Conservation (phyloP, 1,140 invertebrate species). For the Anastatus disparis region DNA sequence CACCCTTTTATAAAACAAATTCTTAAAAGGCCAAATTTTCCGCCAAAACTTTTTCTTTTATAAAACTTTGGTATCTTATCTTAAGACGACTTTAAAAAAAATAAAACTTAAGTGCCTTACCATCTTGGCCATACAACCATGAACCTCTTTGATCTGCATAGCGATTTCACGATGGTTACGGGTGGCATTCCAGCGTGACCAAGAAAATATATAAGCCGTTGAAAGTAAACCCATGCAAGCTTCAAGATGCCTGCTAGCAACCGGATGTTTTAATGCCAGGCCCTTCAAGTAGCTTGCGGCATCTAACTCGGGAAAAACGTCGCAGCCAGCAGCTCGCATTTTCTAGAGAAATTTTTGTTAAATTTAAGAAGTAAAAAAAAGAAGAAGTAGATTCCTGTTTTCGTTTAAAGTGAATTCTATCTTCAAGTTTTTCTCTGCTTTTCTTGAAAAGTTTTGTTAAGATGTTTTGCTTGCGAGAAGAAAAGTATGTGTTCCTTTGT, state of each 20-base stretch:
- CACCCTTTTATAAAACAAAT: too few species aligned
- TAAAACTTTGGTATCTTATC: too few species aligned
- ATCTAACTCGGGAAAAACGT: constrained; percentile 90
- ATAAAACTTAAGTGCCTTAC: constrained; percentile 30
- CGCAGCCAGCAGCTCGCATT: constrained; percentile 80
- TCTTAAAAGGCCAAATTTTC: too few species aligned
- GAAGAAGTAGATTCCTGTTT: background rate
- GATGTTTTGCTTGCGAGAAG: too few species aligned
- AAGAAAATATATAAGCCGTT: constrained; percentile 83
- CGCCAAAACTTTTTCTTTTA: too few species aligned
- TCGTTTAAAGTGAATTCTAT: background rate
- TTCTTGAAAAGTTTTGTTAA: too few species aligned
- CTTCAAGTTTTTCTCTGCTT: background rate
- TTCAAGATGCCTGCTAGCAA: constrained; percentile 83
- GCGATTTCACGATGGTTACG: constrained; percentile 75
- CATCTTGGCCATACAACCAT: constrained; percentile 64
- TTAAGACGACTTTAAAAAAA: too few species aligned
- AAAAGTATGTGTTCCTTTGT: too few species aligned
- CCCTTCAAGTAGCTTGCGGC: constrained; percentile 85
- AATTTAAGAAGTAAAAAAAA: too few species aligned
- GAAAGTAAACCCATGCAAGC: constrained; percentile 83
- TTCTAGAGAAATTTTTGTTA: too few species aligned
- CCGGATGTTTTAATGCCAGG: constrained; percentile 77
- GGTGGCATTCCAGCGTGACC: constrained; percentile 86
- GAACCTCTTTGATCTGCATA: constrained; percentile 77